These are phyloP conservation scores for Diplolepis rosae DNA, from an alignment of 2,888 invertebrate species.

Conservation along the genomic window DNA sequence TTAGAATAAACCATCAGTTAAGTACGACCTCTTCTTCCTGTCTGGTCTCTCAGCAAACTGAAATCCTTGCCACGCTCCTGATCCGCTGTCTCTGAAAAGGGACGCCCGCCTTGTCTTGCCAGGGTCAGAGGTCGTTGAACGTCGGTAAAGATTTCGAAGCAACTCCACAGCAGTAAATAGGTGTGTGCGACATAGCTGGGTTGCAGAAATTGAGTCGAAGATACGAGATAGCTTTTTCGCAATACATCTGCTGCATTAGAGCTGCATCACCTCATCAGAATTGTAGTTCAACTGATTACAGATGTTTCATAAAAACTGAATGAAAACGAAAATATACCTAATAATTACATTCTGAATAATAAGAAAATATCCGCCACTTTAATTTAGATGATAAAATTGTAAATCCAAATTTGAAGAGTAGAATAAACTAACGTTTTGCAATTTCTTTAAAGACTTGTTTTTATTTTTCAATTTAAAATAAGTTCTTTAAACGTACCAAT, in stretches of 20 bases:
- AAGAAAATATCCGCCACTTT: too few relatives aligned
- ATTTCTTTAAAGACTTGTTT: too few relatives aligned
- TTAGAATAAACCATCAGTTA: background rate
- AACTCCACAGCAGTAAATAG: slow-evolving; percentile 57
- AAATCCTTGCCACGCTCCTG: slow-evolving; percentile 1
- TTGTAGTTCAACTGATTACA: background rate
- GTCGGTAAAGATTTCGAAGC: slow-evolving; percentile 74
- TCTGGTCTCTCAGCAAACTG: background rate
- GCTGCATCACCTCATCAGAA: background rate
- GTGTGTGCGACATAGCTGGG: slow-evolving; percentile 32
- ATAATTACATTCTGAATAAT: too few relatives aligned
- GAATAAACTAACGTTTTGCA: too few relatives aligned
- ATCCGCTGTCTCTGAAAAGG: slow-evolving; percentile 24
- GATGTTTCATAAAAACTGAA: background rate
- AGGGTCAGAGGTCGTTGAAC: slow-evolving; percentile 74
- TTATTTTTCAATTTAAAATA: too few relatives aligned
- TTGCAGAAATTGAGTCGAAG: background rate
- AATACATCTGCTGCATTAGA: background rate
- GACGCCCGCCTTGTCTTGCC: slow-evolving; percentile 65
- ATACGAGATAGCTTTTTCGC: slow-evolving; percentile 6
- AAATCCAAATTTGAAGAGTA: too few relatives aligned
- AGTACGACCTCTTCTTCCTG: background rate
- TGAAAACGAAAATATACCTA: background rate
- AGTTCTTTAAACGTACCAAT: too few relatives aligned
- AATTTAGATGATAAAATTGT: too few relatives aligned